A percentile compares a stretch with the other conserved stretches of the same genome.
Evolutionary conservation across 2,888 invertebrate species (phyloP).

Genomic region (Unio delphinus): DNA sequence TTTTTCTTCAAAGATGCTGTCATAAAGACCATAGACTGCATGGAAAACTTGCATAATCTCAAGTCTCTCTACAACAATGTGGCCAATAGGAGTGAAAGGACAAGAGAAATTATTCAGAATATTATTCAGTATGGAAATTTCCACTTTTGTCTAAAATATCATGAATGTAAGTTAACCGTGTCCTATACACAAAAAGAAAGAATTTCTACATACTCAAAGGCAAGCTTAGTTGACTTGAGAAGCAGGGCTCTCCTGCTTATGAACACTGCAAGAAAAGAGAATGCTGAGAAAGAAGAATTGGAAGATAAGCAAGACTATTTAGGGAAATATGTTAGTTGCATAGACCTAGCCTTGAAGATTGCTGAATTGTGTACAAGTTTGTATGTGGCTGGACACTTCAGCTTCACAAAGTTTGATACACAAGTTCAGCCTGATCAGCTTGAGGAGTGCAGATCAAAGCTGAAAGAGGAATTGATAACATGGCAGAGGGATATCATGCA

Average conservation of each 20-base stretch:
- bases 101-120: slow-evolving; percentile 34
- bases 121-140: slow-evolving; percentile 31
- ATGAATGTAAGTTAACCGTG: slow-evolving; percentile 14
- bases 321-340: slow-evolving; percentile 7
- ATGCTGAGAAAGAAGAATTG: no score
- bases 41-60: slow-evolving; percentile 33
- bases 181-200: slow-evolving; percentile 24
- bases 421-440: slow-evolving; percentile 10
- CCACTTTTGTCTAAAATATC: slow-evolving; percentile 11
- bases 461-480: slow-evolving; percentile 12
- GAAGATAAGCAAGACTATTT: neutral
- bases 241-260: slow-evolving; percentile 38
- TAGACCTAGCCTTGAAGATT: slow-evolving; percentile 18
- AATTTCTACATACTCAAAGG: slow-evolving; percentile 5
- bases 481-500: slow-evolving; percentile 25
- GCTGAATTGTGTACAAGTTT: slow-evolving; percentile 4
- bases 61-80: slow-evolving; percentile 40
- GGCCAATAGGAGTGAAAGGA: slow-evolving; percentile 43
- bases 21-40: slow-evolving; percentile 31
- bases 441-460: neutral
- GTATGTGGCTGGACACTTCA: slow-evolving; percentile 15
- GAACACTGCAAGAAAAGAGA: slow-evolving; percentile 20
- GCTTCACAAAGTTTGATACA: slow-evolving; percentile 2
- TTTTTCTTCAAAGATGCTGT: slow-evolving; percentile 9
- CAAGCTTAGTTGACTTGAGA: slow-evolving; percentile 31